Evolutionary conservation across 2,113 vertebrate species (phyloP).

Genomic region (Ardeotis arabs): DNA sequence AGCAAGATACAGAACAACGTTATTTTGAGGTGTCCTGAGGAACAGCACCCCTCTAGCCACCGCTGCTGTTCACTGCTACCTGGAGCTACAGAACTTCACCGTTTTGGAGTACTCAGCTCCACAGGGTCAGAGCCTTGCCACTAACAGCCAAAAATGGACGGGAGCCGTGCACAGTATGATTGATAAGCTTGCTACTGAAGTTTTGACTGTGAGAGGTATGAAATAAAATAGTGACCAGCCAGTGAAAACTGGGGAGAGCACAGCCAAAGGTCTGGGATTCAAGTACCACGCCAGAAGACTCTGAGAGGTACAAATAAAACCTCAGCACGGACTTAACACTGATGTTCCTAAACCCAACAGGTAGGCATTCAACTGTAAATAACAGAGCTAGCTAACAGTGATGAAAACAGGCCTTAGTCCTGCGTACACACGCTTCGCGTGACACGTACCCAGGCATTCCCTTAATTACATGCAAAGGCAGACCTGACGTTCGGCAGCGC

Average conservation of each 20-base stretch:
- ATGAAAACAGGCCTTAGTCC: not conserved
- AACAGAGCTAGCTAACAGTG: not conserved
- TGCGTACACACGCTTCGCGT: rapidly evolving
- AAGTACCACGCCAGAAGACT: rapidly evolving
- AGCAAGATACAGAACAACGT: not conserved
- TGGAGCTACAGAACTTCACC: not conserved
- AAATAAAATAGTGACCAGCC: not conserved
- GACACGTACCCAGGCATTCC: not conserved
- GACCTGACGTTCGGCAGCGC: not conserved
- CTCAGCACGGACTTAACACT: not conserved
- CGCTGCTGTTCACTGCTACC: not conserved
- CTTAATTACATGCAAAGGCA: not conserved
- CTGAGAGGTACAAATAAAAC: not conserved
- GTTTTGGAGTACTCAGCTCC: not conserved
- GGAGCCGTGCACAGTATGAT: rapidly evolving
- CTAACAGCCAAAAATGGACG: rapidly evolving
- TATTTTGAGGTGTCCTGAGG: not conserved
- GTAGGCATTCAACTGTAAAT: not conserved
- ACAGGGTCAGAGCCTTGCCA: not conserved
- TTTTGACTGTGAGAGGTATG: not conserved
- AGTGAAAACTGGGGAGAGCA: not conserved
- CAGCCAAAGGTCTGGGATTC: not conserved
- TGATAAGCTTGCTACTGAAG: not conserved
- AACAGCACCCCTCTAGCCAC: not conserved
- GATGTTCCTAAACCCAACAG: not conserved